Evolutionary conservation across 2,113 vertebrate species (phyloP), one percentile per base, ranked within the genome.

Genomic region (Ailuropoda melanoleuca): DNA sequence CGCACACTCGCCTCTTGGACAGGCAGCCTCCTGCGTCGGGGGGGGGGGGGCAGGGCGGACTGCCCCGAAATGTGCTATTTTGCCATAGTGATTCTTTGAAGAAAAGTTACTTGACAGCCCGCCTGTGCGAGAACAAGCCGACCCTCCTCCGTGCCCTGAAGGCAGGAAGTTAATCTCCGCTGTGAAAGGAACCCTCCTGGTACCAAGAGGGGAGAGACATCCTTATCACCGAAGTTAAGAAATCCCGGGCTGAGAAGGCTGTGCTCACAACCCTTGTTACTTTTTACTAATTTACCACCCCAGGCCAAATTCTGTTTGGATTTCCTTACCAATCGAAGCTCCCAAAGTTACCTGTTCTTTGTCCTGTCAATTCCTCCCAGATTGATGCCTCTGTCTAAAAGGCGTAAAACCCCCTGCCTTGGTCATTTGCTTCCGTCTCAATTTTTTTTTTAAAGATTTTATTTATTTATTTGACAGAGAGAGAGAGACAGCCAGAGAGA

Each of bases 1-100:
- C 0, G 68, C 31, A 9, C 50, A 17, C 26, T 13, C 29, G 7
- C 11, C 18, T 31, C 58, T 48, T 13, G 62, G 17, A 8, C 13
- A 29, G 15, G 14, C 31, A 8, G 26, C 2, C 58, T 24, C 17
- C 37, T 1, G 0, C 17, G 8, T 43, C 56, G 2, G 29, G 21
- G 11, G 0, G 39, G 39, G 4, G 39, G 39, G 39, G 39, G 39
- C 39, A 24, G 37, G 37, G 37, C 10, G 3, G 50, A 12, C 4
- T 37, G 70, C 70, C 37, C 70, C 21, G 1, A 19, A 34, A 21
- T 37, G 66, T 8, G 66, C 70, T 23, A 74, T 39, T 23, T 74
- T 6, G 70, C 12, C 74, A 9, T 8, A 31, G 13, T 75, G 24
- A 29, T 46, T 46, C 15, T 46, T 46, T 46, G 46, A 75, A 29